phyloP scores from a whole-genome alignment of 2,797 vertebrate genomes.

The Oceanodroma leucorhoa region DNA sequence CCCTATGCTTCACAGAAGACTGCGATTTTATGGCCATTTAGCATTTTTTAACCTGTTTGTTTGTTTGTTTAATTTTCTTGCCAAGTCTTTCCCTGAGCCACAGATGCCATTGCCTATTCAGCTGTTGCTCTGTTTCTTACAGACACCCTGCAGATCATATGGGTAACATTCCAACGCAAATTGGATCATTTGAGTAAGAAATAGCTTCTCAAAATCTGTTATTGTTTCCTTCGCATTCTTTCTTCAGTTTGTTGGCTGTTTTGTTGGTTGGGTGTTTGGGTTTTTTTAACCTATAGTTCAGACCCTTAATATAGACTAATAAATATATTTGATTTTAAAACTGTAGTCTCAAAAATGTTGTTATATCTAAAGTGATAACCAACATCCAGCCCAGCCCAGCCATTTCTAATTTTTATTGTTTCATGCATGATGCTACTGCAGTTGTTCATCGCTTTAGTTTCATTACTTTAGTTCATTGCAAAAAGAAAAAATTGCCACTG shows the following conservation, averaged over 20 bases:
- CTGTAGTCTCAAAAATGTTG: background rate
- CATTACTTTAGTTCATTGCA: background rate
- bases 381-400: background rate
- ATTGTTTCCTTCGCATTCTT: background rate
- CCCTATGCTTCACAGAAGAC: slow-evolving; percentile 9
- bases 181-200: slow-evolving; percentile 36
- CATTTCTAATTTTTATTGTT: background rate
- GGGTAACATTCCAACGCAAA: slow-evolving; percentile 43
- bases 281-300: background rate
- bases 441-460: background rate
- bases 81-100: slow-evolving; percentile 54
- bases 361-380: background rate
- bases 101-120: slow-evolving; percentile 62
- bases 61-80: slow-evolving; percentile 55
- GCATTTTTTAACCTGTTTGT: slow-evolving; percentile 45
- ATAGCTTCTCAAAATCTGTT: slow-evolving; percentile 50
- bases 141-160: slow-evolving; percentile 47
- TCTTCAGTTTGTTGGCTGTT: background rate
- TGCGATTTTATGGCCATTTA: slow-evolving; percentile 45
- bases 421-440: background rate
- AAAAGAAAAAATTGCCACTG: background rate
- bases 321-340: background rate
- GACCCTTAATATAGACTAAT: background rate
- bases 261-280: background rate
- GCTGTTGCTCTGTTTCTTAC: slow-evolving; percentile 59